Conservation (phyloP, 2,888 invertebrate species). For the Opisthograptis luteolata region DNA sequence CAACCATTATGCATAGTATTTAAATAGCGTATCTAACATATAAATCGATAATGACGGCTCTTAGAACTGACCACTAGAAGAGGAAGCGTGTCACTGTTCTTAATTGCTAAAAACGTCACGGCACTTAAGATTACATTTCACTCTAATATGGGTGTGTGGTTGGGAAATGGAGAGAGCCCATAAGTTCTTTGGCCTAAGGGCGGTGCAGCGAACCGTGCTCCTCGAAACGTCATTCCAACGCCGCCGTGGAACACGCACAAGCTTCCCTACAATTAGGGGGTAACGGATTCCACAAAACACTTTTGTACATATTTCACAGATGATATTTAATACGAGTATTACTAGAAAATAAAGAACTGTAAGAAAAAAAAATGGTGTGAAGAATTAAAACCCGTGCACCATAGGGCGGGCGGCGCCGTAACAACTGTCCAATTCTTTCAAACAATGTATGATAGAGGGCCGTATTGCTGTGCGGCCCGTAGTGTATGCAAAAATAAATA, state of each 20-base stretch:
- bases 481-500: too few species aligned
- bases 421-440: too few species aligned
- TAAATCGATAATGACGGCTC: conserved; percentile 21
- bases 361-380: too few species aligned
- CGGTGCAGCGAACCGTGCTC: conserved; percentile 51
- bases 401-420: too few species aligned
- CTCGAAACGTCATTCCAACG: conserved; percentile 61
- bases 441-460: too few species aligned
- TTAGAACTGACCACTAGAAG: too few species aligned
- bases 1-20: conserved; percentile 19
- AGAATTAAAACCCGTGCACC: too few species aligned
- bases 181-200: conserved; percentile 30
- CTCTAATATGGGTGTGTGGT: conserved; percentile 4
- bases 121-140: neutral
- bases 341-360: too few species aligned
- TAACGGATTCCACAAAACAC: conserved; percentile 23
- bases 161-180: conserved; percentile 19
- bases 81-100: neutral
- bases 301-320: conserved; percentile 19
- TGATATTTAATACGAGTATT: neutral
- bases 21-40: conserved; percentile 23
- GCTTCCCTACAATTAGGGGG: conserved; percentile 31
- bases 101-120: conserved; percentile 16
- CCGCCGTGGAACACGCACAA: conserved; percentile 40
- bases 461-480: too few species aligned